Evolutionary conservation across 2,888 invertebrate species (phyloP), one percentile per base, ranked within the genome.

Genomic region (Orthonychiurus folsomi): DNA sequence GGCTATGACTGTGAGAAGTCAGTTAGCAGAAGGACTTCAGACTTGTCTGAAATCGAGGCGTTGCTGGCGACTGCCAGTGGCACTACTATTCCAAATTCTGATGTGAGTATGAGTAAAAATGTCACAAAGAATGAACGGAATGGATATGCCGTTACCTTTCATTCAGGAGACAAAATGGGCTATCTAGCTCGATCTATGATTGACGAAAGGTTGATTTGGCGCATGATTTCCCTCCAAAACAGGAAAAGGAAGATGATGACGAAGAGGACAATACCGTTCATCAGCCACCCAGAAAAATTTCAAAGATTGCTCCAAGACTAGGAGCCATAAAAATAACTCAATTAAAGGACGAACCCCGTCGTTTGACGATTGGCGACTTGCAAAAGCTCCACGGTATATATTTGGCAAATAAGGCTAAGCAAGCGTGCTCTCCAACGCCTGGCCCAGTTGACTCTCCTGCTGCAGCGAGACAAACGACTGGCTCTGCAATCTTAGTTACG

Each of bases 291-390:
- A 37, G 37, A 15, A 37, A 37, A 37, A 37, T 37, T 37, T 5
- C 37, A 9, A 37, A 15, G 37, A 5, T 15, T 37, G 37, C 37
- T 9, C 37, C 37, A 9, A 9, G 37, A 5, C 37, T 37, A 9
- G 37, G 37, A 37, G 5, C 37, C 37, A 37, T n/a, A n/a, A n/a
- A n/a, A n/a, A n/a, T n/a, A n/a, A n/a, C n/a, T n/a, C n/a, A 37
- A 37, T 5, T 37, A 50, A 59, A 62, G 9, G 62, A 64, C 27
- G 62, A 59, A 56, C 50, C 62, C 27, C 61, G 61, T 47, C 56
- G 20, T 26, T 61, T 61, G 20, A 64, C 61, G 61, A 50, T 61
- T 59, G 62, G 52, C 15, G 53, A 21, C 1, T 50, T 64, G 18
- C 59, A 59, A 24, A 59, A 52, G 27, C 52, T 62, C 52, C 56